Evolutionary conservation across 2,888 invertebrate genomes (phyloP), one percentile per base, ranked within the genome.

Genomic region (Caenorhabditis becei): DNA sequence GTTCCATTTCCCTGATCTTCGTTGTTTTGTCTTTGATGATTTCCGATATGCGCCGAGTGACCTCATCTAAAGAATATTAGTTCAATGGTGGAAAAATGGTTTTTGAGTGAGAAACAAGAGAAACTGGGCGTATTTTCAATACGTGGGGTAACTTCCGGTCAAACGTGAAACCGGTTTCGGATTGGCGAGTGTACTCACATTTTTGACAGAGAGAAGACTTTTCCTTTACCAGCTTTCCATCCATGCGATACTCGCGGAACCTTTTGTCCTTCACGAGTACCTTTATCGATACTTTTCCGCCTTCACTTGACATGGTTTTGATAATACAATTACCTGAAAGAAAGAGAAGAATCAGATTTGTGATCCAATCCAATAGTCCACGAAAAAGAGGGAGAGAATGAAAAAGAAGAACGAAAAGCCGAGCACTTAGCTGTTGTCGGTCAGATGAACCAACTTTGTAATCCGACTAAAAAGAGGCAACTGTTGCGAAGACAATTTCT

Each of bases 291-390:
- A 59, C 70, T 47, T 20, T 20, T 47, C 47, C 47, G 10, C 18
- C 47, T 47, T 47, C 47, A 18, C 18, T 5, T 47, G 47, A 47
- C 47, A 47, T 47, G 47, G 47, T 37, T 26, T 20, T 37, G 10
- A 70, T 59, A 26, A 16, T 14, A 8, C 26, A 35, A 75, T 75
- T 75, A 75, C 75, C 75, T 75, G 58, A 35, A 75, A 28, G 53
- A 35, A 54, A 20, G 16, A 14, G n/a, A 11, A 11, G 5, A 14
- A 14, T 3, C 16, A 10, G 41, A 41, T 7, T 32, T 32, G 32
- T 41, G 16, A 41, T n/a, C n/a, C n/a, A n/a, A n/a, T n/a, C n/a
- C n/a, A n/a, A n/a, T n/a, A n/a, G n/a, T n/a, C n/a, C 41, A 16
- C 11, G 16, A 14, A 20, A 44, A 20, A 67, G 20, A 53, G 32